Evolutionary conservation across 92 coral and sea anemone genomes (phyloP).

Genomic region (Nematostella vectensis): DNA sequence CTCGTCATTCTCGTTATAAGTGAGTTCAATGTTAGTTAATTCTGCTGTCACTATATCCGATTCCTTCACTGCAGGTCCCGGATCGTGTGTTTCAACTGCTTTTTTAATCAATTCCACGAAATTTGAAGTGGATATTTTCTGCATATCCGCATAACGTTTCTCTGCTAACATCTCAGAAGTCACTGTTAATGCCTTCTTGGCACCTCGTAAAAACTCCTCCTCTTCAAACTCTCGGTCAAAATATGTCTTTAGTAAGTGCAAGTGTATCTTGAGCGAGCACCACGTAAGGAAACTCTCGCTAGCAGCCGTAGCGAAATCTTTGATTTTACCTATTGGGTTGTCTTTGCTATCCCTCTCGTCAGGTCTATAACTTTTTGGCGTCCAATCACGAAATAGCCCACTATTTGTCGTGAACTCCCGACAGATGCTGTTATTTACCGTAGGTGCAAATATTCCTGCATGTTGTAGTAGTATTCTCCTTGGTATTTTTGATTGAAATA

Average conservation of each 20-base stretch:
- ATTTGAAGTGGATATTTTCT: conserved; percentile 28
- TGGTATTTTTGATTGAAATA: too few species aligned
- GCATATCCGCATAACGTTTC: conserved; percentile 39
- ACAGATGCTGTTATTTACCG: too few species aligned
- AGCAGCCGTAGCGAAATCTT: conserved; percentile 16
- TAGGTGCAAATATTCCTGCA: too few species aligned
- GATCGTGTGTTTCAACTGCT: conserved; percentile 17
- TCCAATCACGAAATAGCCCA: background rate
- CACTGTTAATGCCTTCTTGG: conserved; percentile 74
- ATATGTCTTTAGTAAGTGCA: conserved; percentile 55
- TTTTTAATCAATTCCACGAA: conserved; percentile 28
- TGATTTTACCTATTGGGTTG: background rate
- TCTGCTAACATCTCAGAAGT: conserved; percentile 59
- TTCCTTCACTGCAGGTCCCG: conserved; percentile 25
- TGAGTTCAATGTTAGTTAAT: conserved; percentile 25
- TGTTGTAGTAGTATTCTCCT: too few species aligned
- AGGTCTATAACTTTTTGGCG: background rate
- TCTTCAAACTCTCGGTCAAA: conserved; percentile 84
- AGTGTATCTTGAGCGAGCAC: conserved; percentile 53
- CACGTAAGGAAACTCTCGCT: conserved; percentile 68
- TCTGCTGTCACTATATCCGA: conserved; percentile 32
- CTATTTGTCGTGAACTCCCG: too few species aligned
- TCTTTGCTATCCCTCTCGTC: background rate
- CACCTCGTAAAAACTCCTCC: conserved; percentile 76
- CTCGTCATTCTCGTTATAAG: conserved; percentile 26